Conservation (phyloP, 2,797 vertebrate genomes). For the Pantherophis vulpinus region DNA sequence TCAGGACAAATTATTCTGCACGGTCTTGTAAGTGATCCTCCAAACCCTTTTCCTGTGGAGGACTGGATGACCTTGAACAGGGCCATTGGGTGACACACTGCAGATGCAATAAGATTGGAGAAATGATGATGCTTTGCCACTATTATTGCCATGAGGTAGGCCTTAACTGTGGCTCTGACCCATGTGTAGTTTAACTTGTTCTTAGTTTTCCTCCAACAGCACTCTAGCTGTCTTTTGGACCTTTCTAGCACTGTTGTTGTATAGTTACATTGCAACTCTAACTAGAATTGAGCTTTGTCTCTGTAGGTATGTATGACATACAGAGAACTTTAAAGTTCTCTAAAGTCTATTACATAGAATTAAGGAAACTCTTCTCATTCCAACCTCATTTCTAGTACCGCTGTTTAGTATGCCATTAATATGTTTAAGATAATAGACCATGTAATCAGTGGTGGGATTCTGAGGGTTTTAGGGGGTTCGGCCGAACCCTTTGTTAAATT, state of each 20-base stretch:
- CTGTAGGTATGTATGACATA: not conserved
- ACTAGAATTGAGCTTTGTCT: not conserved
- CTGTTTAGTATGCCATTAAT: not conserved
- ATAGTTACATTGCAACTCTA: not conserved
- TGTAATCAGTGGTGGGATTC: not conserved
- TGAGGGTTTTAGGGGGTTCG: too few species aligned
- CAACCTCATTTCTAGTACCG: not conserved
- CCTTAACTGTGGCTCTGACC: not conserved
- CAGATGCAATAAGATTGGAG: not conserved
- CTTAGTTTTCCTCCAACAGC: not conserved
- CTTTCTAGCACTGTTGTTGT: not conserved
- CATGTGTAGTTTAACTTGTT: not conserved
- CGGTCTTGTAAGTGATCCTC: not conserved
- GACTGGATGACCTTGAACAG: not conserved
- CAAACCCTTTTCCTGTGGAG: not conserved
- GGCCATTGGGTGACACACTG: not conserved
- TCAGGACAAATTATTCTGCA: not conserved
- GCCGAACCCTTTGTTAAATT: too few species aligned
- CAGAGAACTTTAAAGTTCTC: not conserved
- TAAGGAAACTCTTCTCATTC: not conserved
- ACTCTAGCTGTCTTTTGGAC: not conserved
- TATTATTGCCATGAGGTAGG: not conserved
- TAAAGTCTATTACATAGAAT: not conserved
- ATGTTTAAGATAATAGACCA: not conserved
- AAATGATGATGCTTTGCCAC: not conserved